phyloP scores from a whole-genome alignment of 2,888 invertebrate genomes.

The Acleris holmiana region DNA sequence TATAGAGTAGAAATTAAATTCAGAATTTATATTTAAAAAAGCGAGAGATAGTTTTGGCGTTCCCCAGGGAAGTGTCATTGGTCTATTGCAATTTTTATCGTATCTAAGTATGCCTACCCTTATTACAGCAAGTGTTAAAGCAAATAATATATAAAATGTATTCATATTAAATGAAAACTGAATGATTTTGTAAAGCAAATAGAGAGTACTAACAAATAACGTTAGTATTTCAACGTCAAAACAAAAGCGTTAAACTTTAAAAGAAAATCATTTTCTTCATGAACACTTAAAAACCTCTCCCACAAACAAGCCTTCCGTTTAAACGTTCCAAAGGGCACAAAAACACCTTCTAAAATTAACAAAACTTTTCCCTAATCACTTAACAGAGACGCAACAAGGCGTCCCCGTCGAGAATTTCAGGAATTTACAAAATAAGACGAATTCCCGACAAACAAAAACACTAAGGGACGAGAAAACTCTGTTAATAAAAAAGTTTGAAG shows the following conservation, averaged over 20 bases:
- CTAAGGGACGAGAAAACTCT: conserved; percentile 6
- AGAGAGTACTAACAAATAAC: no score
- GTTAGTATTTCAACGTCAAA: no score
- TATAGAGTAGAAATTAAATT: no score
- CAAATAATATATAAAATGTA: no score
- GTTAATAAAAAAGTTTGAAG: conserved; percentile 31
- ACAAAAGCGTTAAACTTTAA: background rate
- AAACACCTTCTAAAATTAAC: conserved; percentile 14
- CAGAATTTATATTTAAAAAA: no score
- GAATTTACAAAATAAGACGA: conserved; percentile 20
- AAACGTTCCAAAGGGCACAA: background rate
- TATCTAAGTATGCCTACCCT: no score
- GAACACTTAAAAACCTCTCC: background rate
- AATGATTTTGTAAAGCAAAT: no score
- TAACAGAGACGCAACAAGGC: conserved; percentile 17
- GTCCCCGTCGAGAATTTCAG: background rate
- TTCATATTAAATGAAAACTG: no score
- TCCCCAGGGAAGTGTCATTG: no score
- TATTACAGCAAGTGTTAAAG: no score
- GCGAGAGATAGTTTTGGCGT: no score
- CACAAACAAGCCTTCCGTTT: background rate
- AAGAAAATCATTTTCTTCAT: background rate
- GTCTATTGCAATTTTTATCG: no score
- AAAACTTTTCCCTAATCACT: conserved; percentile 25
- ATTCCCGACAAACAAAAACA: conserved; percentile 22